Base-by-base conservation (phyloP, 2,888 invertebrate species). In the Neelides folsomi region DNA sequence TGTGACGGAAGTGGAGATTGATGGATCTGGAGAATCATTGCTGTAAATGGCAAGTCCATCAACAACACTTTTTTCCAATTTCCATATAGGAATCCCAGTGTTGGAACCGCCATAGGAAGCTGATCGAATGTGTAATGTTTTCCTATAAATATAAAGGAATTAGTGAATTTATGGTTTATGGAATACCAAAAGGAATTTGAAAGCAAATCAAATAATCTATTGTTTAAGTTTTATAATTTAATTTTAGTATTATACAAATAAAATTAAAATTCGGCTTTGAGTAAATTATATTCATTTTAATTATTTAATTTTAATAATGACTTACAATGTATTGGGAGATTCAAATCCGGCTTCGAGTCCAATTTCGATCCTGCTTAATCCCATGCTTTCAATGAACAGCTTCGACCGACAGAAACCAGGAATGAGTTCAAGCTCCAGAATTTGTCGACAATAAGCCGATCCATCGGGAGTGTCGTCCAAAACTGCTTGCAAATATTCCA, bases 401-500 rank as follows among this genome's bases (percentile, higher is more conserved):
- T 51, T 56, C 0, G 60, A 64, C 0, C 64, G 53, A 19, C 59
- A 59, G 47, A 64, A 64, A 34, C 56, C 54, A 1, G 60, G 58
- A 13, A 64, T 37, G 38, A 59, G 59, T 44, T 62, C 60, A 19
- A 62, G 16, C 40, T 62, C 59, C 16, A 64, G 42, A 13, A 64
- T 50, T 50, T 58, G 54, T 54, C 55, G 48, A 40, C 63, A 62
- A 36, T 60, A 54, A 12, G 55, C 60, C 7, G 55, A 59, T 16
- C 57, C 63, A 36, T 58, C 58, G 2, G 55, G 57, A 38, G 54
- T 56, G 10, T 62, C 64, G 36, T 64, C 64, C 34, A 63, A 34
- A n/a, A 64, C 60, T 10, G 59, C 62, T 52, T 64, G 64, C 6
- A 64, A 49, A 43, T 60, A 64, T 12, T 57, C 64, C 41, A 64